Evolutionary conservation across 2,888 invertebrate species (phyloP).

Genomic region (Leptopilina syphax): DNA sequence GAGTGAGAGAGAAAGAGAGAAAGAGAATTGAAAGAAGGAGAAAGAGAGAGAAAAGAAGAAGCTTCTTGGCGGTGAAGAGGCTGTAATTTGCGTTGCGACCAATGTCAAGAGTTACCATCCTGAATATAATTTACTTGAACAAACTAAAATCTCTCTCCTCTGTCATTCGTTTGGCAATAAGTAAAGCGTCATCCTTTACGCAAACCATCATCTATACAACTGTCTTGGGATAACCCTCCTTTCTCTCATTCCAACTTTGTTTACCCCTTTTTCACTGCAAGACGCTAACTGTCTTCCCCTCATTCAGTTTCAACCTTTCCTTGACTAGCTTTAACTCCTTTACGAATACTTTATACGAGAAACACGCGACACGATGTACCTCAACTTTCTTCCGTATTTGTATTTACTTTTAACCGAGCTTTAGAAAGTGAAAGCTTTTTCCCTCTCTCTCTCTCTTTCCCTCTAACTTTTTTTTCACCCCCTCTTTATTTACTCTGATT

Average conservation of each 20-base stretch:
- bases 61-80: slow-evolving; percentile 62
- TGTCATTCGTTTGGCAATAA: slow-evolving; percentile 30
- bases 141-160: slow-evolving; percentile 71
- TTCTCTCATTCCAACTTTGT: slow-evolving; percentile 46
- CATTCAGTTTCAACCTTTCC: slow-evolving; percentile 58
- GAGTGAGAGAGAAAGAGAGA: slow-evolving; percentile 37
- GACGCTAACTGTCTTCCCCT: slow-evolving; percentile 51
- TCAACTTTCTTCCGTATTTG: slow-evolving; percentile 72
- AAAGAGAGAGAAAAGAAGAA: slow-evolving; percentile 51
- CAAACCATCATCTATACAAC: slow-evolving; percentile 53
- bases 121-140: slow-evolving; percentile 77
- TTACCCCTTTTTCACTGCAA: slow-evolving; percentile 46
- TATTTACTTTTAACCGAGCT: slow-evolving; percentile 64
- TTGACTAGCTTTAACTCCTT: slow-evolving; percentile 61
- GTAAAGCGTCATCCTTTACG: slow-evolving; percentile 63
- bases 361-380: slow-evolving; percentile 65
- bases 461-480: no score
- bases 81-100: slow-evolving; percentile 75
- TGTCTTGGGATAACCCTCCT: slow-evolving; percentile 53
- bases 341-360: slow-evolving; percentile 73
- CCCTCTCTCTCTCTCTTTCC: not conserved
- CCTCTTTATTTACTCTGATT: not conserved
- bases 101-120: slow-evolving; percentile 71
- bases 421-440: slow-evolving; percentile 19
- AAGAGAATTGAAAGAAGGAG: not conserved